Conservation (phyloP, 2,113 vertebrate genomes). For the Agelaius tricolor region DNA sequence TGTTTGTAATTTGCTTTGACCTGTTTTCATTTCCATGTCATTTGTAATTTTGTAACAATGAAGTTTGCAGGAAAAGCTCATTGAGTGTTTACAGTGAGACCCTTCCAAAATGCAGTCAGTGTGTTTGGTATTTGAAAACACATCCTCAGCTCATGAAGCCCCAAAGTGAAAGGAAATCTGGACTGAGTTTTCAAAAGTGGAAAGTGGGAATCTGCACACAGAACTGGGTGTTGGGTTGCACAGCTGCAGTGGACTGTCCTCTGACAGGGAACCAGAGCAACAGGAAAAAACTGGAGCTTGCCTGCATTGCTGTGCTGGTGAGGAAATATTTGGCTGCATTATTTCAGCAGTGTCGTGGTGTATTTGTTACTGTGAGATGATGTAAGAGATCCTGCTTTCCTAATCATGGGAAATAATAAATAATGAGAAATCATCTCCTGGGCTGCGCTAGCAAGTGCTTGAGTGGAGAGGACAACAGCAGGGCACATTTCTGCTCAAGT, state of each 20-base stretch:
- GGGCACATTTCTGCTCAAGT: accelerated
- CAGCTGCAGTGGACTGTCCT: not conserved
- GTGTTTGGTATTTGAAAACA: slow-evolving; percentile 43
- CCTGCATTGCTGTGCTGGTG: not conserved
- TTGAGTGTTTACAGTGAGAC: slow-evolving; percentile 11
- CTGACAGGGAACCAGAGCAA: not conserved
- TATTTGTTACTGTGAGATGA: not conserved
- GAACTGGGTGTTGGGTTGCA: not conserved
- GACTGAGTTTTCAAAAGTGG: slow-evolving; percentile 30
- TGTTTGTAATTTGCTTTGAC: slow-evolving; percentile 36
- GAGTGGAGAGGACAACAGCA: not conserved
- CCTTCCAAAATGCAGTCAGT: slow-evolving; percentile 31
- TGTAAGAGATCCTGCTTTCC: not conserved
- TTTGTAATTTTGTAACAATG: slow-evolving; percentile 33
- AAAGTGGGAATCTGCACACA: not conserved
- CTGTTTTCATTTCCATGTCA: slow-evolving; percentile 32
- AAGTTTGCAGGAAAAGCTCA: not conserved
- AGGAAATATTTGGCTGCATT: not conserved
- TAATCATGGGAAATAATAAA: not conserved
- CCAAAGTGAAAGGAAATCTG: slow-evolving; percentile 35
- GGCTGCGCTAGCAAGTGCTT: not conserved
- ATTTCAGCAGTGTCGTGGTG: not conserved
- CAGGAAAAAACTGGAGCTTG: not conserved
- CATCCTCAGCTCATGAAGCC: not conserved
- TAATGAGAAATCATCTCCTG: not conserved